phyloP scores from a whole-genome alignment of 1,140 invertebrate species.

The Hylaeus volcanicus region DNA sequence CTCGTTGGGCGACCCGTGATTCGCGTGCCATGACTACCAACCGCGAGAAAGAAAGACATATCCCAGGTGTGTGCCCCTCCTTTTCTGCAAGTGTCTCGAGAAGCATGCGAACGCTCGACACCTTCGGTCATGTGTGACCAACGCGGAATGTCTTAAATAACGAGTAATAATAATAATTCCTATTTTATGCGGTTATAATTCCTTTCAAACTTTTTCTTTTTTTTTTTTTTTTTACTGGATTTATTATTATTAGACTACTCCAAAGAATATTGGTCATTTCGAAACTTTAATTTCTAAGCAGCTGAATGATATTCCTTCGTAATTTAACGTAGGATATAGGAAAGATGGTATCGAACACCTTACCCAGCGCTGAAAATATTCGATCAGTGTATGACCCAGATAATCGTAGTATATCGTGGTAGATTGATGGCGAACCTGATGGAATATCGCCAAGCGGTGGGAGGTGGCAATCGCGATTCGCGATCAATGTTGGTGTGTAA shows the following conservation, averaged over 20 bases:
- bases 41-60: not conserved
- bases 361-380: too few relatives aligned
- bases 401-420: not conserved
- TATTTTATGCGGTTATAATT: too few relatives aligned
- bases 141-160: not conserved
- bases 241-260: too few relatives aligned
- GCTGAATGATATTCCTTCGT: too few relatives aligned
- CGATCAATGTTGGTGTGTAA: conserved; percentile 8
- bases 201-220: too few relatives aligned
- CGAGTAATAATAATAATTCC: too few relatives aligned
- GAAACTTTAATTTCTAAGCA: too few relatives aligned
- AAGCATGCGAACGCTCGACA: conserved; percentile 30
- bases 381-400: too few relatives aligned
- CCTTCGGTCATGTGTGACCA: not conserved
- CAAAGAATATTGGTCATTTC: too few relatives aligned
- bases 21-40: conserved; percentile 51
- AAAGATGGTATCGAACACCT: too few relatives aligned
- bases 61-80: conserved; percentile 9
- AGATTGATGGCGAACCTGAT: not conserved
- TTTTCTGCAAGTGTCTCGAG: conserved; percentile 16
- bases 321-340: too few relatives aligned
- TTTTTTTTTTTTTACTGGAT: too few relatives aligned
- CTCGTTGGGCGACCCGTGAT: conserved; percentile 38
- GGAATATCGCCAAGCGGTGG: not conserved
- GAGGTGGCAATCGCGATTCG: not conserved